Base-by-base conservation (phyloP, 1,140 invertebrate genomes). In the Ridgeia piscesae region DNA sequence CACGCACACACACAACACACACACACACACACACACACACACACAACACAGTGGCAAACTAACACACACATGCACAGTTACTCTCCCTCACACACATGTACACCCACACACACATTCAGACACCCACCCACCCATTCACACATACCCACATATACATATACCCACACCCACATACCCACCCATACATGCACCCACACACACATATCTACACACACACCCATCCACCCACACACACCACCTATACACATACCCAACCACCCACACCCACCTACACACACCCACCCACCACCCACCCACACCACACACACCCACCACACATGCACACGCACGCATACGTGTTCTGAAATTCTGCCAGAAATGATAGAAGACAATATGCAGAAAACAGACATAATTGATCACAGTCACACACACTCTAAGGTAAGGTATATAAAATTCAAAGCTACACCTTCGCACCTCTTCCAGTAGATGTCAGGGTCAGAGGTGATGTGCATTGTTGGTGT, bases 1-100 rank as follows among this genome's bases (percentile, higher is more conserved):
- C 58, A 77, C 58, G 27, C 58, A 77, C 58, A 77, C 58, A 77
- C 58, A 77, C 58, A 77, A n/a, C 58, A 77, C 58, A 77, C 58
- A 77, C 58, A 77, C 58, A 77, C 58, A 77, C 58, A 77, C 58
- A 77, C 58, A 77, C 58, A 77, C 58, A 77, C 58, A 77, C 58
- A 77, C 58, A 77, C 58, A 77, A 77, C 58, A 77, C 58, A n/a
- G n/a, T n/a, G n/a, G n/a, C n/a, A n/a, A n/a, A n/a, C n/a, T n/a
- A n/a, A n/a, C n/a, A n/a, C n/a, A n/a, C n/a, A n/a, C n/a, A n/a
- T n/a, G n/a, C n/a, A n/a, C n/a, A n/a, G n/a, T n/a, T n/a, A n/a
- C n/a, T n/a, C n/a, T n/a, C n/a, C n/a, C n/a, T n/a, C n/a, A n/a
- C n/a, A n/a, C n/a, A n/a, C n/a, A n/a, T n/a, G n/a, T n/a, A n/a